These are phyloP conservation scores for Agelastica alni DNA, from an alignment of 2,888 invertebrate species.

Conservation along the genomic window DNA sequence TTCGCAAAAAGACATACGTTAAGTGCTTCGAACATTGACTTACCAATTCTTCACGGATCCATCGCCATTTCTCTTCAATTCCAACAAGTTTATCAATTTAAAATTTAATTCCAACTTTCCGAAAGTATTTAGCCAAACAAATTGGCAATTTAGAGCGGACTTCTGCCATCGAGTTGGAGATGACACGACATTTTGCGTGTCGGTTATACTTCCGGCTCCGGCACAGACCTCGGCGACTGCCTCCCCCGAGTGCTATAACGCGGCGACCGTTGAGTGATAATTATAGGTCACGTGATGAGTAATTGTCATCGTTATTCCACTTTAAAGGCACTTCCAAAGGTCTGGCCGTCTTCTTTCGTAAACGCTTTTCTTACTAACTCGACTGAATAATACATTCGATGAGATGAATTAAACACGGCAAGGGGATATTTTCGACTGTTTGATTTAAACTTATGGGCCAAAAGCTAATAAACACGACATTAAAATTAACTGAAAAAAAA, in stretches of 20 bases:
- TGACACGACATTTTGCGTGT: conserved; percentile 46
- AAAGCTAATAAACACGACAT: too few relatives aligned
- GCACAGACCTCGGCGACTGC: conserved; percentile 32
- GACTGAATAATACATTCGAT: background rate
- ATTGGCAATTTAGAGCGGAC: conserved; percentile 39
- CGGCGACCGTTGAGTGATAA: conserved; percentile 54
- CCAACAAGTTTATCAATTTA: conserved; percentile 11
- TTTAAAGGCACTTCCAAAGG: conserved; percentile 19
- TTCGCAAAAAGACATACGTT: too few relatives aligned
- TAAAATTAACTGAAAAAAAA: too few relatives aligned
- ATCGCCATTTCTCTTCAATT: background rate
- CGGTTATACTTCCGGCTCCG: conserved; percentile 34
- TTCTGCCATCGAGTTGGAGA: conserved; percentile 19
- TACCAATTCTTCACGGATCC: too few relatives aligned
- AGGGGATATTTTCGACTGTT: too few relatives aligned
- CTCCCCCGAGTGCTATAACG: conserved; percentile 44
- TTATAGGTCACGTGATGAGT: conserved; percentile 56
- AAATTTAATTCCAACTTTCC: conserved; percentile 20
- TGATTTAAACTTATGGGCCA: too few relatives aligned
- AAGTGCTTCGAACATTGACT: too few relatives aligned
- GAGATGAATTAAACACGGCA: background rate
- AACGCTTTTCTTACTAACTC: background rate
- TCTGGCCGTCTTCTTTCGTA: conserved; percentile 2
- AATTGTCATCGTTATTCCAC: conserved; percentile 52
- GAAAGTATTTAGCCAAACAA: conserved; percentile 30